These are phyloP conservation scores for Thamnophis elegans DNA, from an alignment of 2,797 vertebrate species.

Conservation along the genomic window DNA sequence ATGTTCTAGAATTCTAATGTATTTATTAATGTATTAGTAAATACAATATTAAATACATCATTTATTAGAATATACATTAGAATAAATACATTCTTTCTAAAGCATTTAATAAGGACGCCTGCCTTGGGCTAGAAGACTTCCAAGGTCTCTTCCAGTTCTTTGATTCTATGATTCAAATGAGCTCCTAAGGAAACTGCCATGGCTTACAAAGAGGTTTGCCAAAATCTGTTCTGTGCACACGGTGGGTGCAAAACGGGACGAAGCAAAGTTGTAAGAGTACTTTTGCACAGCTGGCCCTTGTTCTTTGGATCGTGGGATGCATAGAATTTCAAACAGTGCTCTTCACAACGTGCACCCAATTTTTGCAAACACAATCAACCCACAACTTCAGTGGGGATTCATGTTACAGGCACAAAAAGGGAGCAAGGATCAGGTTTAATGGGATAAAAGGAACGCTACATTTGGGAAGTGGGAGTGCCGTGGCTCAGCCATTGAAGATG, in stretches of 20 bases:
- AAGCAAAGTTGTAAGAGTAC: constrained; percentile 47
- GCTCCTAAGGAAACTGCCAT: constrained; percentile 31
- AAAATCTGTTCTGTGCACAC: constrained; percentile 37
- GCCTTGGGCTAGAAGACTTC: neutral
- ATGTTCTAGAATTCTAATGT: neutral
- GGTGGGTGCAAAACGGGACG: constrained; percentile 34
- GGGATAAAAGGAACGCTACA: constrained; percentile 32
- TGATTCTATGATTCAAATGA: neutral
- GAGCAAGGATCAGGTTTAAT: constrained; percentile 50
- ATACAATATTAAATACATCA: neutral
- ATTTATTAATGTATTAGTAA: neutral
- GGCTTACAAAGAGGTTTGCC: constrained; percentile 51
- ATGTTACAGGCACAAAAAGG: constrained; percentile 59
- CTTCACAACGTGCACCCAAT: constrained; percentile 37
- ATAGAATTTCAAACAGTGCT: constrained; percentile 48
- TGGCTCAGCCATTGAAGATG: neutral
- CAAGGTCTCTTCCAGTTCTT: neutral
- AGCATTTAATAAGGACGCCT: neutral
- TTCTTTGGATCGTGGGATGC: constrained; percentile 53
- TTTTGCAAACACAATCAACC: constrained; percentile 43
- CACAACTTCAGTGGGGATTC: constrained; percentile 38
- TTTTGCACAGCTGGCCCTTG: constrained; percentile 40
- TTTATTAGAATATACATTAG: neutral
- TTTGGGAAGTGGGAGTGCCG: constrained; percentile 17
- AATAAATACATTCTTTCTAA: neutral